Base-by-base conservation (phyloP, 1,140 invertebrate genomes). In the Rhopalosiphum padi region DNA sequence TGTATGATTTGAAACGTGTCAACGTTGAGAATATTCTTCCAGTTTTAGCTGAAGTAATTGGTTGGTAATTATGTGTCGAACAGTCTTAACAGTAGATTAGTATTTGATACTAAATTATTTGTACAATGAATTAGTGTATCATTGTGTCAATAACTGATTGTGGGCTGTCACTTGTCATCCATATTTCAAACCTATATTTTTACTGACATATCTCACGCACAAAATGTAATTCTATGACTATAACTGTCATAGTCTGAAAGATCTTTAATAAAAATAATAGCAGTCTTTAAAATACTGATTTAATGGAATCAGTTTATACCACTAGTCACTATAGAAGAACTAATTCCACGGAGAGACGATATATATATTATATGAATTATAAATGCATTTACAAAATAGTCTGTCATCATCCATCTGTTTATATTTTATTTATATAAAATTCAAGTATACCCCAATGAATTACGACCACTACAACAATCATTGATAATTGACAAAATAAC, bases 71-170 rank as follows among this genome's bases (percentile, higher is more conserved):
- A 77, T 68, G 30, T 68, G 60, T 68, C 30, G n/a, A 35, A 77
- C 60, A 68, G 60, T 68, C 15, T 68, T 68, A 68, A 68, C 60
- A 77, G 60, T 77, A n/a, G 60, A n/a, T 77, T 77, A 77, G n/a
- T 77, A 77, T n/a, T 77, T 5, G 30, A 77, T 15, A n/a, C n/a
- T 77, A 77, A 77, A 77, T 77, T 77, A 77, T 77, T 77, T 77
- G 60, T 77, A 77, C n/a, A 77, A 77, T 18, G 60, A 77, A n/a
- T 30, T 77, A n/a, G 60, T 77, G 5, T 77, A 77, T 77, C 60
- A 77, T 77, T 77, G 15, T 77, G 60, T 77, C 60, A 77, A 77
- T 77, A 77, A 77, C 60, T n/a, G 60, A 77, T 77, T 77, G 30
- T 77, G 60, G 60, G 60, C 5, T n/a, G 60, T 77, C 60, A n/a